Evolutionary conservation across 2,797 vertebrate genomes (phyloP), one percentile per base, ranked within the genome.

Genomic region (Dendrocincla tyrannina): DNA sequence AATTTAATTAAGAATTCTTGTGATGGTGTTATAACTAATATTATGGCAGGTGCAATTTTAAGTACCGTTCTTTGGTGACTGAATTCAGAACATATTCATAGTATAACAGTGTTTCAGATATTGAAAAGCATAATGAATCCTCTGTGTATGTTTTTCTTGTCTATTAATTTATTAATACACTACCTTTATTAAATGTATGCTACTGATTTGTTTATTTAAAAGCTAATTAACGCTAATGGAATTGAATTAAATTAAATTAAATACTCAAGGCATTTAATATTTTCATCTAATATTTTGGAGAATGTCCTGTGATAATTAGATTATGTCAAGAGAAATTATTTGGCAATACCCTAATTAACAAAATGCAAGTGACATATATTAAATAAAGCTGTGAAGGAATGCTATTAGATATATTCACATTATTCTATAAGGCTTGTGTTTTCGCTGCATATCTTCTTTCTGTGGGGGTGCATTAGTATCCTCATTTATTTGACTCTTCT

Each of bases 31-130:
- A n/a, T 82, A 77, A 88, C 84, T 95, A 92, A 69, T 83, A 64
- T 68, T 84, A 23, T 84, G 68, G 72, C 66, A 96, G 32, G 25
- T 81, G 63, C 13, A 78, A 82, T 95, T 92, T 91, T 78, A 88
- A 79, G 39, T 69, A n/a, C 4, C 19, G 81, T 76, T 32, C 5
- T 86, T 91, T 79, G 30, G 68, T 92, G 73, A 32, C 49, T 94
- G 49, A 76, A 62, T 76, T 84, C 7, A 4, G 68, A 87, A 90
- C 78, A 91, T 88, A 84, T 74, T 90, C 83, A 56, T 62, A 70
- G 17, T 20, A n/a, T 12, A 41, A 30, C 22, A 59, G 28, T 41
- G 6, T 91, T 97, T 91, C 50, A 82, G 46, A 69, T 1, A 7
- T 25, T 91, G 59, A 35, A 66, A 78, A 81, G n/a, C 50, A 7